A percentile compares a stretch with the other conserved stretches of the same genome.
phyloP scores from a whole-genome alignment of 92 coral and sea anemone species.

The Zoanthus gigantus region DNA sequence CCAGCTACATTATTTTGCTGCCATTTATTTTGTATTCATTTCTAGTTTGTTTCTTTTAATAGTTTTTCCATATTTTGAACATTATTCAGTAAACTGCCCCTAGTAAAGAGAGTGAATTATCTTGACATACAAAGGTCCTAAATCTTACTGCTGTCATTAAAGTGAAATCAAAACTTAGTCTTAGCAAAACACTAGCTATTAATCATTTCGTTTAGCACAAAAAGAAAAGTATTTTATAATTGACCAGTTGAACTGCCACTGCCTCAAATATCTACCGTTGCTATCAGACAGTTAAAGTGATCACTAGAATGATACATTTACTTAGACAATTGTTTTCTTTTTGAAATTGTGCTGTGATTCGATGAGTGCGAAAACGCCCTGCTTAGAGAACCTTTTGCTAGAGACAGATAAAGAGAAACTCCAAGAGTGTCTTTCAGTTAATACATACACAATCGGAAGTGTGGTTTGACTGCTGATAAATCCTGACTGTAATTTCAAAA shows the following conservation, averaged over 20 bases:
- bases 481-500: constrained; percentile 11
- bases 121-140: too few relatives aligned
- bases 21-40: too few relatives aligned
- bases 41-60: too few relatives aligned
- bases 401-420: constrained; percentile 27
- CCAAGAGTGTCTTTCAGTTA: not conserved
- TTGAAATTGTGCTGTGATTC: not conserved
- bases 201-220: not conserved
- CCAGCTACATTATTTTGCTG: too few relatives aligned
- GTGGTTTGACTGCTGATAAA: constrained; percentile 42
- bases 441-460: constrained; percentile 24
- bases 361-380: constrained; percentile 10
- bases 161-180: too few relatives aligned
- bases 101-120: too few relatives aligned
- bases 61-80: too few relatives aligned
- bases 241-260: not conserved
- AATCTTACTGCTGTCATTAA: too few relatives aligned
- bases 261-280: not conserved
- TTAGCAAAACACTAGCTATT: too few relatives aligned
- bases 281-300: not conserved
- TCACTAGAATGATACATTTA: not conserved
- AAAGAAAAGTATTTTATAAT: not conserved
- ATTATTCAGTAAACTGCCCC: too few relatives aligned
- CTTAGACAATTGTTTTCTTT: not conserved
- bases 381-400: not conserved